Evolutionary conservation across 2,113 vertebrate genomes (phyloP).

Genomic region (Notarius lentiginosus): DNA sequence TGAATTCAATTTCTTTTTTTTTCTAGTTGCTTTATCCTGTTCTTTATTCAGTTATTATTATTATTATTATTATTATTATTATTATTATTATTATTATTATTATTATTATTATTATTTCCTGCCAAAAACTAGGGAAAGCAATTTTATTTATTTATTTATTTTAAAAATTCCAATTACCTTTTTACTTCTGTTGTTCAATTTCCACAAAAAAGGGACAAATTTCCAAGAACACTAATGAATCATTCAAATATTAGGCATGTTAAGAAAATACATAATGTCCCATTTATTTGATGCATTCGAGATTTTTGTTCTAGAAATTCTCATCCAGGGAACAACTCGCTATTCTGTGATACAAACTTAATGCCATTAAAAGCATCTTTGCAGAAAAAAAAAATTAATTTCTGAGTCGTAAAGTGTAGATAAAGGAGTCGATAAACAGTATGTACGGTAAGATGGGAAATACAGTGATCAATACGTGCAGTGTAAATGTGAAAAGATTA

Average conservation of each 20-base stretch:
- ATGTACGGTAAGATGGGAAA: neutral
- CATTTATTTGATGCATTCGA: neutral
- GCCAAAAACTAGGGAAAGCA: neutral
- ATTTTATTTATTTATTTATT: too few relatives aligned
- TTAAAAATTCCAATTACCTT: too few relatives aligned
- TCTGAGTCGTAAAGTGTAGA: neutral
- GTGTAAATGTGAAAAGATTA: neutral
- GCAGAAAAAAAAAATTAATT: too few relatives aligned
- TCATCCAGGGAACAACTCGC: too few relatives aligned
- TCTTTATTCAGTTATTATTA: too few relatives aligned
- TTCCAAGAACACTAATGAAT: neutral
- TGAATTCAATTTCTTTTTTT: too few relatives aligned
- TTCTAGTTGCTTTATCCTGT: too few relatives aligned
- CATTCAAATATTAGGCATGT: neutral
- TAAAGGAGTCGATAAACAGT: neutral
- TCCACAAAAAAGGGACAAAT: neutral
- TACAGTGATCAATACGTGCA: neutral
- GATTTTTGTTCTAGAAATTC: neutral
- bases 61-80: neutral
- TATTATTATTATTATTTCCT: neutral
- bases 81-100: too few relatives aligned
- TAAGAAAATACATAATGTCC: neutral
- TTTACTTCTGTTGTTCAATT: too few relatives aligned
- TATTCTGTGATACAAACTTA: neutral
- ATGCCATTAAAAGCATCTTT: too few relatives aligned